phyloP scores from a whole-genome alignment of 2,113 vertebrate genomes.

The Malurus cyaneus region DNA sequence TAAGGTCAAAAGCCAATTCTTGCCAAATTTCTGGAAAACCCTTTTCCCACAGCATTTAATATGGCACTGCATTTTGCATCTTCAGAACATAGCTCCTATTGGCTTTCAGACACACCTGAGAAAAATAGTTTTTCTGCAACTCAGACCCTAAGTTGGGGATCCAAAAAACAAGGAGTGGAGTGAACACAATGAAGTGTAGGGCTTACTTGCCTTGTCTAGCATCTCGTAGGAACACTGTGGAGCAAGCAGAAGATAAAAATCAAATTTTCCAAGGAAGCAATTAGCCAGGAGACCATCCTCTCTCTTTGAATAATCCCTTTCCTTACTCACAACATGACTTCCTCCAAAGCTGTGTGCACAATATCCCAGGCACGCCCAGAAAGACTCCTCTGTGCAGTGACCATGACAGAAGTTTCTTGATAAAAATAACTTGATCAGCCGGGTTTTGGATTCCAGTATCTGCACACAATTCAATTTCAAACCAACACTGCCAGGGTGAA shows the following conservation, averaged over 20 bases:
- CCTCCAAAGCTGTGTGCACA: not conserved
- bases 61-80: not conserved
- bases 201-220: not conserved
- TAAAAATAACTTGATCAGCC: not conserved
- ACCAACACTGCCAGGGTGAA: not conserved
- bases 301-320: not conserved
- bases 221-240: not conserved
- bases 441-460: not conserved
- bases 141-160: not conserved
- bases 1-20: not conserved
- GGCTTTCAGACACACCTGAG: not conserved
- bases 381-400: not conserved
- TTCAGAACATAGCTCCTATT: not conserved
- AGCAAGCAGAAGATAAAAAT: not conserved
- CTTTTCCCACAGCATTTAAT: not conserved
- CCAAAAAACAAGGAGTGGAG: not conserved
- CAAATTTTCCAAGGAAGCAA: slow-evolving; percentile 1
- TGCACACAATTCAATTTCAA: not conserved
- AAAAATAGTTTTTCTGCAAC: not conserved
- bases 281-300: not conserved
- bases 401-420: not conserved
- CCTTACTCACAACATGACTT: not conserved
- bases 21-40: not conserved
- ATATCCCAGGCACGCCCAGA: not conserved
- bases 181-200: not conserved